phyloP scores from a whole-genome alignment of 2,113 vertebrate genomes.

The Bubo bubo region DNA sequence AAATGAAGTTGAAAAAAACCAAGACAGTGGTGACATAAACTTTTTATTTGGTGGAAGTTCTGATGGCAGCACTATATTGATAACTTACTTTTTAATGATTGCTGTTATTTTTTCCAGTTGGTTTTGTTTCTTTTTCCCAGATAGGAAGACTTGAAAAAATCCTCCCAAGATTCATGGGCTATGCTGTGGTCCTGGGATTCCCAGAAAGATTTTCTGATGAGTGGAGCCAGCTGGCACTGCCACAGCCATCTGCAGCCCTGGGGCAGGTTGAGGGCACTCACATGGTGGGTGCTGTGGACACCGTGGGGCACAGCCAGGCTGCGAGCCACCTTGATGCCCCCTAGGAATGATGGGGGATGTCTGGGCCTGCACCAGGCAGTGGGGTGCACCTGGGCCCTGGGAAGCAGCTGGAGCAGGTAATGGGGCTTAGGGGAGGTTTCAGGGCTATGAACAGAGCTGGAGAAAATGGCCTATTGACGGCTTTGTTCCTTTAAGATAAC shows the following conservation, averaged over 20 bases:
- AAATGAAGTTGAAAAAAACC: neutral
- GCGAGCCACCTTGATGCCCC: fast-evolving
- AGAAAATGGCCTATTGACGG: neutral
- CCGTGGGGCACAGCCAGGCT: fast-evolving
- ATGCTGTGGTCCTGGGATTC: neutral
- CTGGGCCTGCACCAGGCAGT: fast-evolving
- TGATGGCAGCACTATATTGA: neutral
- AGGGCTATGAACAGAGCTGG: neutral
- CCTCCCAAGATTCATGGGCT: neutral
- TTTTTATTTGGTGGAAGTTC: neutral
- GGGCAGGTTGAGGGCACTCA: too few relatives aligned
- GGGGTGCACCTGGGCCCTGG: too few relatives aligned
- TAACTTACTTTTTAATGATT: neutral
- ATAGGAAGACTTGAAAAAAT: neutral
- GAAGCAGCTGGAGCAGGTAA: neutral
- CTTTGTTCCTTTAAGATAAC: neutral
- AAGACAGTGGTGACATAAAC: neutral
- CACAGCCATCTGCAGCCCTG: fast-evolving
- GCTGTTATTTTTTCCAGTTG: neutral
- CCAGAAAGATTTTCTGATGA: neutral
- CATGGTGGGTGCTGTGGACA: fast-evolving
- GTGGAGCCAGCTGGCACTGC: neutral
- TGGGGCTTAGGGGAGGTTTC: neutral
- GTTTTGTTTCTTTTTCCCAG: neutral
- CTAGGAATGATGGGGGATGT: neutral